These are phyloP conservation scores for Myanophis thanlyinensis DNA, from an alignment of 2,113 vertebrate genomes.

Conservation along the genomic window DNA sequence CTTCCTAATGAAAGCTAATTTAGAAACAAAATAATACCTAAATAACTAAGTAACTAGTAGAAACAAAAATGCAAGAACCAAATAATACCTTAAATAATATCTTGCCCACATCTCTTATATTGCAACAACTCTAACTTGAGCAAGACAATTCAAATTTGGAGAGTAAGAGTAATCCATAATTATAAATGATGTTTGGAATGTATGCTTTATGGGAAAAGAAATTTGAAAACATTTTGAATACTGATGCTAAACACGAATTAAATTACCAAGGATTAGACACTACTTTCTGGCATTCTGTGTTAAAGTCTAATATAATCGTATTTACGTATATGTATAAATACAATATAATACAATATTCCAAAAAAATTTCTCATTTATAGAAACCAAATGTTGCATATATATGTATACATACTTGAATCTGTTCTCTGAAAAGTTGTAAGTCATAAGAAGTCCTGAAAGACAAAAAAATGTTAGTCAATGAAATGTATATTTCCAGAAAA, in stretches of 20 bases:
- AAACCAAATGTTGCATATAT: not conserved
- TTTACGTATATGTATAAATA: not conserved
- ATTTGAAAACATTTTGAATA: not conserved
- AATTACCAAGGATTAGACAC: not conserved
- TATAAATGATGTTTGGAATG: not conserved
- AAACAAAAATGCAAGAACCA: not conserved
- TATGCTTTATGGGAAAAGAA: not conserved
- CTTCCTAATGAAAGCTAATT: not conserved
- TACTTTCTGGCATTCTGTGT: not conserved
- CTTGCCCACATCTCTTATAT: not conserved
- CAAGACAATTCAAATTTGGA: not conserved
- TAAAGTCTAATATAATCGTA: not conserved
- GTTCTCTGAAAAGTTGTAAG: not conserved
- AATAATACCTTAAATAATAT: not conserved
- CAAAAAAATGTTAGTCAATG: not conserved
- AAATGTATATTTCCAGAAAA: not conserved
- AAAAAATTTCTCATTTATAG: too few relatives aligned
- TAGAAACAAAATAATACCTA: not conserved
- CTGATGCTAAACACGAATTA: not conserved
- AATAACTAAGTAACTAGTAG: not conserved
- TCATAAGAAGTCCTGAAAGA: not conserved
- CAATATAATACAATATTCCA: not conserved
- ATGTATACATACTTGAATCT: constrained; percentile 9
- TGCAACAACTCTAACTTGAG: not conserved
- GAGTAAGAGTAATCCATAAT: not conserved